Conservation (phyloP, 2,888 invertebrate species). For the Ommatoiulus sabulosus region DNA sequence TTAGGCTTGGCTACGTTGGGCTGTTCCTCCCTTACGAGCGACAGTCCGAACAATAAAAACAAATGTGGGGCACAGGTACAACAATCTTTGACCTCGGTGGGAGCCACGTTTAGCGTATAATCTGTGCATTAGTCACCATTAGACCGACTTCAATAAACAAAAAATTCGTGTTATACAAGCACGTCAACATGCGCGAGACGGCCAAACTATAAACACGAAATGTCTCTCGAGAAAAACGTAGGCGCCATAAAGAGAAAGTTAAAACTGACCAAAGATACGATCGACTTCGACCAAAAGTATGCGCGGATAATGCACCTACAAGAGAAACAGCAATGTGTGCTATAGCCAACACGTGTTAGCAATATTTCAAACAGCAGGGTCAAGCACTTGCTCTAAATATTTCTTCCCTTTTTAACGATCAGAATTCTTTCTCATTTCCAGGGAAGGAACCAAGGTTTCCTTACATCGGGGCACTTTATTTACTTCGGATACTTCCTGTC, state of each 20-base stretch:
- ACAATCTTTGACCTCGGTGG: slow-evolving; percentile 24
- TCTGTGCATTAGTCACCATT: background rate
- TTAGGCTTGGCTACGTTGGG: background rate
- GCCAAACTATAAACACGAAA: background rate
- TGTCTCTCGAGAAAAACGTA: background rate
- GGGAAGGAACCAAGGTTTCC: background rate
- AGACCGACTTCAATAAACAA: background rate
- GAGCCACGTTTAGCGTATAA: background rate
- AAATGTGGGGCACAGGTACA: slow-evolving; percentile 41
- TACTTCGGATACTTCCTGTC: background rate
- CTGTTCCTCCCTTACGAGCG: background rate
- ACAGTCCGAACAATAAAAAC: background rate
- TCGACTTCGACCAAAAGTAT: background rate
- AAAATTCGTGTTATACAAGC: background rate
- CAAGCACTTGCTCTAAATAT: background rate
- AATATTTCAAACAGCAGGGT: slow-evolving; percentile 19
- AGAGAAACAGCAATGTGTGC: background rate
- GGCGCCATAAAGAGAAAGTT: background rate
- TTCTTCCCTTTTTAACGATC: slow-evolving; percentile 42
- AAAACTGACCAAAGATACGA: background rate
- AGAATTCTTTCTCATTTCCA: slow-evolving; percentile 12
- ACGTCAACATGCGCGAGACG: background rate
- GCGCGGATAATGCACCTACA: background rate
- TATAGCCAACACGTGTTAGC: slow-evolving; percentile 1
- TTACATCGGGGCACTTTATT: background rate